Conservation (phyloP, 2,888 invertebrate genomes). For the Phengaris alcon region DNA sequence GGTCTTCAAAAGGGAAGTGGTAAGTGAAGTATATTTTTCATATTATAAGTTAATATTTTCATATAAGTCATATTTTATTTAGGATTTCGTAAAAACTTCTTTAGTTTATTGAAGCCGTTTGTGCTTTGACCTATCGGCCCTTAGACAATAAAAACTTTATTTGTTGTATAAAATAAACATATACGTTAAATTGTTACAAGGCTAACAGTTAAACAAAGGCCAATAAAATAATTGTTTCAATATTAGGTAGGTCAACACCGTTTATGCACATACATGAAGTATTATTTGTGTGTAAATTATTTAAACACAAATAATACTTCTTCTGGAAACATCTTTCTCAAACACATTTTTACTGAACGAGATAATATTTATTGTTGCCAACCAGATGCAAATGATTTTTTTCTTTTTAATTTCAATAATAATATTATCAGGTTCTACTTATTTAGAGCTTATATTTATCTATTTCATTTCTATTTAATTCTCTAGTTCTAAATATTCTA, state of each 20-base stretch:
- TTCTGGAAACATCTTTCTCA: not conserved
- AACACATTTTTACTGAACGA: not conserved
- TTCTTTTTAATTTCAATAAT: too few species aligned
- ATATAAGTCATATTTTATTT: too few species aligned
- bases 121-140: not conserved
- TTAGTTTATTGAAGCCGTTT: not conserved
- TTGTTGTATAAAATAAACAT: not conserved
- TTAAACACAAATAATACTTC: not conserved
- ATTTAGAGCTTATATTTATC: not conserved
- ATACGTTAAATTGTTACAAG: not conserved
- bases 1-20: too few species aligned
- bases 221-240: slow-evolving; percentile 19
- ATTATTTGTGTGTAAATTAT: too few species aligned
- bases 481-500: not conserved
- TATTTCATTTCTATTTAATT: not conserved
- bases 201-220: slow-evolving; percentile 17
- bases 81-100: not conserved
- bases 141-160: not conserved
- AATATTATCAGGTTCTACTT: not conserved
- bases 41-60: too few species aligned
- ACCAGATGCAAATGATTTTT: not conserved
- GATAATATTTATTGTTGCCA: not conserved
- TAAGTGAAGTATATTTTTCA: too few species aligned
- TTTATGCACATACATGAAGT: slow-evolving; percentile 10
- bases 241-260: slow-evolving; percentile 17